Percentiles rank a stretch among this genome's conserved stretches.
These are phyloP conservation scores for Ceyx melanurus DNA, from an alignment of 2,113 vertebrate genomes.

Conservation along the genomic window DNA sequence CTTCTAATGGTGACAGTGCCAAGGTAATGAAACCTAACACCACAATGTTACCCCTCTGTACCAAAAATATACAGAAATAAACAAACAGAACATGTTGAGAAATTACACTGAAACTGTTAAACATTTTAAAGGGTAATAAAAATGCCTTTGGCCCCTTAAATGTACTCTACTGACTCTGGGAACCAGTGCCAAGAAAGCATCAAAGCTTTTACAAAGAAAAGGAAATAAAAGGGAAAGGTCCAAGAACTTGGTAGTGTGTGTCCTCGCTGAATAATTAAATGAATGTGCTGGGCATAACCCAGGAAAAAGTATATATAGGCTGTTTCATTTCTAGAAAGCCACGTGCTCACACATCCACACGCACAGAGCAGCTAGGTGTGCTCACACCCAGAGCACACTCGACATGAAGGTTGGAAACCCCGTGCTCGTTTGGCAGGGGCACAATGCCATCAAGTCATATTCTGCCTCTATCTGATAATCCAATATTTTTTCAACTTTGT, in stretches of 20 bases:
- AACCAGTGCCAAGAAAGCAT: slow-evolving; percentile 53
- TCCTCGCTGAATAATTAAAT: background rate
- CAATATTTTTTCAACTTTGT: background rate
- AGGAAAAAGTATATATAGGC: background rate
- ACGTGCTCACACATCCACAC: background rate
- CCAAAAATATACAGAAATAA: slow-evolving; percentile 73
- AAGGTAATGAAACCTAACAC: slow-evolving; percentile 63
- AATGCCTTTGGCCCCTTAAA: slow-evolving; percentile 67
- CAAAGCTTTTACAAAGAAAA: slow-evolving; percentile 57
- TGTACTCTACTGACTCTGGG: slow-evolving; percentile 36
- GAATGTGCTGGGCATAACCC: slow-evolving; percentile 1
- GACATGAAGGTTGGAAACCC: background rate
- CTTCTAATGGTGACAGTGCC: slow-evolving; percentile 28
- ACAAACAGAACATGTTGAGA: slow-evolving; percentile 70
- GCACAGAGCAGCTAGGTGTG: background rate
- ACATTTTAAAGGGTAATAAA: slow-evolving; percentile 76
- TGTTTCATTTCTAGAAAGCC: background rate
- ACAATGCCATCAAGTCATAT: background rate
- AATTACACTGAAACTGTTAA: slow-evolving; percentile 73
- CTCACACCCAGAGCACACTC: background rate
- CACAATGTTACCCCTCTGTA: slow-evolving; percentile 50
- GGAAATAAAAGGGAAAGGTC: slow-evolving; percentile 3
- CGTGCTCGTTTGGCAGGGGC: background rate
- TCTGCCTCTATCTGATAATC: background rate
- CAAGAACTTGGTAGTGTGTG: background rate